A percentile compares a stretch with the other conserved stretches of the same genome.
Evolutionary conservation across 2,113 vertebrate species (phyloP).

Genomic region (Pavo muticus): DNA sequence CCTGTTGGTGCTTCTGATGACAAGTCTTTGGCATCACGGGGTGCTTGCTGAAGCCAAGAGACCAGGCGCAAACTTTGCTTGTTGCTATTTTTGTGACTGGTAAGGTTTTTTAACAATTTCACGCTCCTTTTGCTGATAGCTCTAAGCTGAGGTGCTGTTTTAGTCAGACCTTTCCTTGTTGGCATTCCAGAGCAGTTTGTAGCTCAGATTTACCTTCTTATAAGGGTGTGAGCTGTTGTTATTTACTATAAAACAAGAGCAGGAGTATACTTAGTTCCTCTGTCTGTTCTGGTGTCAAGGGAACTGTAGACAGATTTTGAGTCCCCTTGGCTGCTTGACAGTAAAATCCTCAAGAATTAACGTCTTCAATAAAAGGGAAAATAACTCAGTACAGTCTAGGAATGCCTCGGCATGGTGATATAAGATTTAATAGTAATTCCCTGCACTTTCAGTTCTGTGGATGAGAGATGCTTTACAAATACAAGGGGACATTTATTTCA

Average conservation of each 20-base stretch:
- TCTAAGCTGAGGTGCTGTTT: neutral
- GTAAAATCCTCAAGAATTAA: neutral
- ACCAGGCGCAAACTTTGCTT: neutral
- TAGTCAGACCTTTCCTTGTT: neutral
- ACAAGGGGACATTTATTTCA: neutral
- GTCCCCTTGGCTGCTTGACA: neutral
- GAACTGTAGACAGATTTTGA: neutral
- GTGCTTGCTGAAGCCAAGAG: neutral
- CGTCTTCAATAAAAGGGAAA: constrained; percentile 8
- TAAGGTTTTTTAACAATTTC: neutral
- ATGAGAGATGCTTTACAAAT: constrained; percentile 10
- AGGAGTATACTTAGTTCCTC: neutral
- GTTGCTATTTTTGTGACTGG: constrained; percentile 12
- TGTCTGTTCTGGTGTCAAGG: neutral
- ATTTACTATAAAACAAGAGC: neutral
- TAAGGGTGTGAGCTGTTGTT: neutral
- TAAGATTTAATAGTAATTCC: constrained; percentile 21
- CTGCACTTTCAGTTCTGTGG: constrained; percentile 22
- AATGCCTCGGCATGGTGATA: neutral
- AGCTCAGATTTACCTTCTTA: neutral
- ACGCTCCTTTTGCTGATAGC: neutral
- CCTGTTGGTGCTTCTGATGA: constrained; percentile 25
- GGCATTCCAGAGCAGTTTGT: neutral
- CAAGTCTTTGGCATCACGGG: constrained; percentile 41
- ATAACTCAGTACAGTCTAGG: neutral